Conservation (phyloP, 1,140 invertebrate species). For the Drosophila kanapiae region DNA sequence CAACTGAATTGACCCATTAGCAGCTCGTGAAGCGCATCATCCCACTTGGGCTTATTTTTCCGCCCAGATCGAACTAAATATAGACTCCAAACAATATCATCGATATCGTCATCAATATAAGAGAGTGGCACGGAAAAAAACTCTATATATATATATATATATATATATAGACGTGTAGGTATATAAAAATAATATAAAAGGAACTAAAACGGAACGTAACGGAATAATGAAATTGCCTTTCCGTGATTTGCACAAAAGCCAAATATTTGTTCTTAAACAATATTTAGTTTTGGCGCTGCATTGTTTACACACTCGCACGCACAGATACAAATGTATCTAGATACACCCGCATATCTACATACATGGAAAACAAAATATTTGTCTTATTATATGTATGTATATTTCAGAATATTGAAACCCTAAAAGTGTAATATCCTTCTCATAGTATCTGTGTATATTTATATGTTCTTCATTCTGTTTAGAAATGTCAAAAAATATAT, state of each 20-base stretch:
- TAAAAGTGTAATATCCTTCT: no score
- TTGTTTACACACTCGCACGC: conserved; percentile 68
- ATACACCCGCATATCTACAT: conserved; percentile 4
- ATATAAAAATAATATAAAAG: conserved; percentile 18
- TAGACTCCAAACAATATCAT: conserved; percentile 51
- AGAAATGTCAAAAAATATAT: no score
- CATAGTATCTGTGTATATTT: no score
- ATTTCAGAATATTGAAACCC: not conserved
- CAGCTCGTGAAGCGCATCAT: conserved; percentile 78
- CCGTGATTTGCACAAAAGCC: conserved; percentile 69
- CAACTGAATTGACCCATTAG: conserved; percentile 80
- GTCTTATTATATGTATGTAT: not conserved
- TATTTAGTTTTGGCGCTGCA: conserved; percentile 80
- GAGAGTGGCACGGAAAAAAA: conserved; percentile 19
- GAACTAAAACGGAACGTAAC: conserved; percentile 21
- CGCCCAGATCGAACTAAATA: conserved; percentile 58
- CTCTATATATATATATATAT: conserved; percentile 8
- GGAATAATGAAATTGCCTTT: conserved; percentile 51
- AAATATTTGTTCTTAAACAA: conserved; percentile 84
- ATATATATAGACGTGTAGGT: no score
- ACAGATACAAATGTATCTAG: conserved; percentile 42
- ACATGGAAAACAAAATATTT: not conserved
- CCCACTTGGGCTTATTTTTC: conserved; percentile 50
- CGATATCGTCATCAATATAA: conserved; percentile 70
- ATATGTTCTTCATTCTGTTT: no score